A percentile compares a stretch with the other conserved stretches of the same genome.
phyloP scores from a whole-genome alignment of 2,888 invertebrate species.

The Congeria kusceri region DNA sequence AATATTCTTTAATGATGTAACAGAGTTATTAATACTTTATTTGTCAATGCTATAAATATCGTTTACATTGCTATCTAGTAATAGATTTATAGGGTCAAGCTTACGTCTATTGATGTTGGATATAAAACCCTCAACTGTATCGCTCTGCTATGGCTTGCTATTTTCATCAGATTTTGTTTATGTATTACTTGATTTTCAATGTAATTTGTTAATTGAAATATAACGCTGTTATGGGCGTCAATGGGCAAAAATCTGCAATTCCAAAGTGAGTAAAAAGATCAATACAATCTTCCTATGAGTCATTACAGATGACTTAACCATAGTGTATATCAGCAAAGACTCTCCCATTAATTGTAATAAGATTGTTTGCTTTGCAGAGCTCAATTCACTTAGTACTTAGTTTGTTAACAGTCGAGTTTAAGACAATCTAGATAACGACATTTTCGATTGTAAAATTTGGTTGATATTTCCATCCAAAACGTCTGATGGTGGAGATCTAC shows the following conservation, averaged over 20 bases:
- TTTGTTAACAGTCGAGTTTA: neutral
- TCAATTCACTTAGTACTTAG: neutral
- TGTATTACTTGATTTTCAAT: neutral
- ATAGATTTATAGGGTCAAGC: neutral
- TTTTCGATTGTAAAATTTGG: neutral
- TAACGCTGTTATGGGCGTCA: neutral
- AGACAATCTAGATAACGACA: neutral
- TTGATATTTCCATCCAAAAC: neutral
- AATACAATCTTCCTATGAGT: neutral
- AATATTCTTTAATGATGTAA: no score
- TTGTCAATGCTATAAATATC: neutral
- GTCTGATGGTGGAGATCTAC: neutral
- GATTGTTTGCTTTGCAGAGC: neutral
- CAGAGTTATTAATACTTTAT: neutral
- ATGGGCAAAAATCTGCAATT: neutral
- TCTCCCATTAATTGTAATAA: slow-evolving; percentile 1
- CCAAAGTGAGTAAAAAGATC: neutral
- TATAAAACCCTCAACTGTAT: neutral
- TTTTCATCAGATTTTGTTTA: neutral
- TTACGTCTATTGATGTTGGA: neutral
- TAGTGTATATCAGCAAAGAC: neutral
- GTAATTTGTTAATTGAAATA: neutral
- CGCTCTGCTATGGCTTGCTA: neutral
- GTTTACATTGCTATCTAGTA: neutral
- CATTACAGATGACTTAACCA: neutral